These are phyloP conservation scores for Drosophila repletoides DNA, from an alignment of 1,140 invertebrate species.

Conservation along the genomic window DNA sequence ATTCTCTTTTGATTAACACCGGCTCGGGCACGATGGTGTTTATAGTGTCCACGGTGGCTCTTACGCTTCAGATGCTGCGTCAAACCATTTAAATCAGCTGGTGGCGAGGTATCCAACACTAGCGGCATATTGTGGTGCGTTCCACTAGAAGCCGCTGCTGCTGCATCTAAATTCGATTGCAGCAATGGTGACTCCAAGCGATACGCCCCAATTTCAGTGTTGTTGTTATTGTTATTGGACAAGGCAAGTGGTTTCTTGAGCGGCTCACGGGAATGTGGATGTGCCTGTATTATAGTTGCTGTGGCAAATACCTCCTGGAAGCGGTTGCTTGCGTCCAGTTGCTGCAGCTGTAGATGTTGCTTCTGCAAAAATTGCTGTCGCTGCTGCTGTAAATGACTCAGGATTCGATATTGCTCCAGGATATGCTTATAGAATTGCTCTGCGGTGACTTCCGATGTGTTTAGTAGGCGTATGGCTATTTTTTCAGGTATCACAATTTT, in stretches of 20 bases:
- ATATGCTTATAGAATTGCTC: constrained; percentile 82
- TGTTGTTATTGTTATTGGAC: constrained; percentile 16
- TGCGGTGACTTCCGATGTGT: constrained; percentile 79
- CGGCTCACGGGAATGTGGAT: constrained; percentile 58
- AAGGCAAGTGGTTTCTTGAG: constrained; percentile 42
- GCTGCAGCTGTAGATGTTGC: constrained; percentile 74
- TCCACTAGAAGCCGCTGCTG: not conserved
- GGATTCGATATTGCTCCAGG: constrained; percentile 77
- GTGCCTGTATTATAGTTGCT: constrained; percentile 77
- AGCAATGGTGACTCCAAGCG: constrained; percentile 22
- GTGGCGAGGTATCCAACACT: constrained; percentile 59
- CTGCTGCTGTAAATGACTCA: constrained; percentile 70
- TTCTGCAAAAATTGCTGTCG: constrained; percentile 74
- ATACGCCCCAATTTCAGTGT: not conserved
- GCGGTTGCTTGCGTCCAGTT: constrained; percentile 73
- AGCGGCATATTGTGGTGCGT: constrained; percentile 47
- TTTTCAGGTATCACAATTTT: constrained; percentile 82
- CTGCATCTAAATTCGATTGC: constrained; percentile 9
- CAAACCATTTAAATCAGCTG: constrained; percentile 35
- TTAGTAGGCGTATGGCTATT: constrained; percentile 79
- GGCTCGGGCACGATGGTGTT: constrained; percentile 55
- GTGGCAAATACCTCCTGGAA: constrained; percentile 80
- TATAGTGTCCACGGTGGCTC: constrained; percentile 71
- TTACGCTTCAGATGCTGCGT: constrained; percentile 63
- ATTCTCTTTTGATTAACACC: constrained; percentile 36